Base-by-base conservation (phyloP, 2,113 vertebrate species). In the Pogonocichla stellata region DNA sequence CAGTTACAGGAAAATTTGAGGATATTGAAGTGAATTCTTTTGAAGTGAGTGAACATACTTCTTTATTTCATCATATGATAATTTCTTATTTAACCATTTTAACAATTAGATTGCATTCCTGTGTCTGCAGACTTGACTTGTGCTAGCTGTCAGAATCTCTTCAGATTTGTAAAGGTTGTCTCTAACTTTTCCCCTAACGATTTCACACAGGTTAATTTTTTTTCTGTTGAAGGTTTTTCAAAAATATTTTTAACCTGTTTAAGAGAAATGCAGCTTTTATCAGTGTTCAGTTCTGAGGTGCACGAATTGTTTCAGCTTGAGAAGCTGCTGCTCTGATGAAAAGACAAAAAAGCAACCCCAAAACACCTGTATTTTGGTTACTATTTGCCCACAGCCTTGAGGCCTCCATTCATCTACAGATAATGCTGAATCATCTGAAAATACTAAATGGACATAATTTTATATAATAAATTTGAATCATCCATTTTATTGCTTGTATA, bases 1-100 rank as follows among this genome's bases (percentile, higher is more conserved):
- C 99, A 19, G 10, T 99, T 80, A 97, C 99, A 74, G 99, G 97
- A 89, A 99, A 99, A 93, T 99, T 99, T 97, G 99, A 99, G 94
- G 99, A 99, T 53, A 95, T 99, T 47, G 98, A 99, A 71, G 98
- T 99, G 57, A 98, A 98, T 67, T 90, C 96, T 91, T 99, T 99
- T 92, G 98, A 98, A 97, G 99, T 99, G 94, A 98, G 98, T 98
- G 26, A 54, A 16, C 53, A 22, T 79, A 13, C 22, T 48, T 85
- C n/a, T 57, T 79, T n/a, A 23, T 65, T 83, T 38, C 29, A 31
- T 85, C 23, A 11, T 48, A 25, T 14, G 19, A 60, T 78, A 12
- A 48, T 69, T 87, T 67, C 17, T 80, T 60, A 38, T 48, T 64
- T 42, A 86, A 8, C 23, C 4, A 2, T 56, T 89, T 12, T 28